These are phyloP conservation scores for Volucella inflata DNA, from an alignment of 2,888 invertebrate species.

Conservation along the genomic window DNA sequence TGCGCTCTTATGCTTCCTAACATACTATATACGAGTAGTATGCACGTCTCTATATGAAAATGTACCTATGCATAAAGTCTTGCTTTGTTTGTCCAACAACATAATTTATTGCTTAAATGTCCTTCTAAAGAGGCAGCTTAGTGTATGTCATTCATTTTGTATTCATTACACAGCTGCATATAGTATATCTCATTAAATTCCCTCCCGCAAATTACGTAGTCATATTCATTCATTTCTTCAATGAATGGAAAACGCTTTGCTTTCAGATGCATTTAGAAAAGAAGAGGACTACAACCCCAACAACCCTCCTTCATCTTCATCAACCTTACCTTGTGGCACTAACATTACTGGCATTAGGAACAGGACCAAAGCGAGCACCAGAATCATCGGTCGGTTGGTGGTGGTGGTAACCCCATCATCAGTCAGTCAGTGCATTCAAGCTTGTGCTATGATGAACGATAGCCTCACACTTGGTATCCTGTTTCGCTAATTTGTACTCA, in stretches of 20 bases:
- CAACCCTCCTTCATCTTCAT: constrained; percentile 2
- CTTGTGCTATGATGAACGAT: constrained; percentile 68
- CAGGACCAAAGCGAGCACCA: not conserved
- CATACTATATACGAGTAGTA: not conserved
- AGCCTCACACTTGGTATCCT: constrained; percentile 74
- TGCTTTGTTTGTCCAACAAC: constrained; percentile 72
- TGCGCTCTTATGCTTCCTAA: constrained; percentile 17
- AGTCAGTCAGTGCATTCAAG: constrained; percentile 68
- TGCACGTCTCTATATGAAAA: not conserved
- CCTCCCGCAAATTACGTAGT: constrained; percentile 74
- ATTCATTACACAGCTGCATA: constrained; percentile 73
- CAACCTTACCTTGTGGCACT: not conserved
- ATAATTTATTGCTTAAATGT: constrained; percentile 75
- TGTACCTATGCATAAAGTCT: not conserved
- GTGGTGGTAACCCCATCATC: constrained; percentile 32
- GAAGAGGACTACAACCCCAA: constrained; percentile 32
- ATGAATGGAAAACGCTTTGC: constrained; percentile 75
- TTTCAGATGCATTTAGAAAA: constrained; percentile 74
- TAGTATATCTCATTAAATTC: constrained; percentile 74
- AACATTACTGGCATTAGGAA: not conserved
- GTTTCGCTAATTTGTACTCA: constrained; percentile 72
- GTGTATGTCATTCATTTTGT: constrained; percentile 69
- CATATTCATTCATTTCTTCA: constrained; percentile 76
- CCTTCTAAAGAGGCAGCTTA: constrained; percentile 57
- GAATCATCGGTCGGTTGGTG: no score